Base-by-base conservation (phyloP, 2,113 vertebrate species). In the Ondatra zibethicus region DNA sequence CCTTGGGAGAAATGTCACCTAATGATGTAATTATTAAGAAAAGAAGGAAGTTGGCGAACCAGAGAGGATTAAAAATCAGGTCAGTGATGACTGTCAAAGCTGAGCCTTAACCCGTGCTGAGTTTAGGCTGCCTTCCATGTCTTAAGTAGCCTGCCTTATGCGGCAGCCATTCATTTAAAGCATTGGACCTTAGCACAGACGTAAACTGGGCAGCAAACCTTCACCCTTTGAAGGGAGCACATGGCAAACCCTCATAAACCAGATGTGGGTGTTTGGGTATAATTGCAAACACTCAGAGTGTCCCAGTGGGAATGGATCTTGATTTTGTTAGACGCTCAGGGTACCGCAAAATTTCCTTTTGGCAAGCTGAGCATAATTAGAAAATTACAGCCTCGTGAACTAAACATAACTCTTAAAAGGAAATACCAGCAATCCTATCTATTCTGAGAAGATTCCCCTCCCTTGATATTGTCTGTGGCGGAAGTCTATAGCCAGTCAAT, bases 1-100 rank as follows among this genome's bases (percentile, higher is more conserved):
- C 5, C 77, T 96, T 55, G 66, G 86, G 95, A 97, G 97, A 96
- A 97, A 47, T n/a, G 78, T 36, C 7, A 96, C 80, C 45, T 94
- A 97, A 95, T 88, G 94, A 98, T 97, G 91, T 36, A 61, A 77
- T 97, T 96, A 96, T 75, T 98, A 93, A 82, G 92, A 96, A 23
- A 33, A 85, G 80, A 92, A 95, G 84, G 88, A 98, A 96, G 95
- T 29, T 96, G 90, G 96, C 97, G 94, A 98, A 87, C 82, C 96
- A 52, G 89, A 96, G 72, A 97, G 97, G 89, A 96, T 98, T 98
- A 96, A 97, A 96, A 92, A 96, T 50, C 75, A 95, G 70, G 96
- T 97, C 90, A 90, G 70, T 47, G 92, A 92, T 95, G 73, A 42
- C 89, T 73, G 65, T 93, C 93, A 97, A 97, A 63, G 42, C 88